phyloP scores from a whole-genome alignment of 2,888 invertebrate species.

The Drosophila anomelani region DNA sequence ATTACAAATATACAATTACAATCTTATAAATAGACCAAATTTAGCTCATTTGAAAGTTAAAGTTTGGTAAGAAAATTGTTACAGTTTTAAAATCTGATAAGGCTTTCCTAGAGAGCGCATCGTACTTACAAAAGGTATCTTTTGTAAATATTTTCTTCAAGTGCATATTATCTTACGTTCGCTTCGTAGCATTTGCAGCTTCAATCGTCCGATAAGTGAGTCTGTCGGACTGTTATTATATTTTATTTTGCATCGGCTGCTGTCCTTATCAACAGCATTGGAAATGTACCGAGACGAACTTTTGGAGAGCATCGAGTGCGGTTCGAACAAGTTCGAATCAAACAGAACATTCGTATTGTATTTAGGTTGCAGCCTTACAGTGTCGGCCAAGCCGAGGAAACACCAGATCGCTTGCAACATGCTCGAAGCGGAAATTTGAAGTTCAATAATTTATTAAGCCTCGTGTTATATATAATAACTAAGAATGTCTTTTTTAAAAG shows the following conservation, averaged over 20 bases:
- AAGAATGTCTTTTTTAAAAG: background rate
- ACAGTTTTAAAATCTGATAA: background rate
- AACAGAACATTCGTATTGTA: background rate
- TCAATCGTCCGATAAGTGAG: slow-evolving; percentile 48
- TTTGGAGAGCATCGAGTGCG: slow-evolving; percentile 20
- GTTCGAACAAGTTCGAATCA: slow-evolving; percentile 32
- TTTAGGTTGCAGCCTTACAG: background rate
- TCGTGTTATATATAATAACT: background rate
- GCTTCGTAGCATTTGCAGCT: slow-evolving; percentile 30
- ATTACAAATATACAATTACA: background rate
- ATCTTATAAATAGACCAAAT: background rate
- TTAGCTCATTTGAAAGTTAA: background rate
- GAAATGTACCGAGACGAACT: slow-evolving; percentile 51
- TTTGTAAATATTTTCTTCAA: background rate
- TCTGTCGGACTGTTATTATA: slow-evolving; percentile 34
- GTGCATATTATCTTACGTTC: slow-evolving; percentile 26
- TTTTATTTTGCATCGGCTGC: slow-evolving; percentile 48
- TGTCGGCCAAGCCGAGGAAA: background rate
- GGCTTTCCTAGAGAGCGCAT: background rate
- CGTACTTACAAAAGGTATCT: too few species aligned
- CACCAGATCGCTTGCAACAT: slow-evolving; percentile 14
- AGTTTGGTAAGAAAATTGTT: too few species aligned
- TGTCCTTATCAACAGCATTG: slow-evolving; percentile 55
- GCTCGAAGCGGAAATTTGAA: background rate
- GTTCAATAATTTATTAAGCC: background rate